phyloP scores from a whole-genome alignment of 2,888 invertebrate genomes.

The Mimachlamys varia region DNA sequence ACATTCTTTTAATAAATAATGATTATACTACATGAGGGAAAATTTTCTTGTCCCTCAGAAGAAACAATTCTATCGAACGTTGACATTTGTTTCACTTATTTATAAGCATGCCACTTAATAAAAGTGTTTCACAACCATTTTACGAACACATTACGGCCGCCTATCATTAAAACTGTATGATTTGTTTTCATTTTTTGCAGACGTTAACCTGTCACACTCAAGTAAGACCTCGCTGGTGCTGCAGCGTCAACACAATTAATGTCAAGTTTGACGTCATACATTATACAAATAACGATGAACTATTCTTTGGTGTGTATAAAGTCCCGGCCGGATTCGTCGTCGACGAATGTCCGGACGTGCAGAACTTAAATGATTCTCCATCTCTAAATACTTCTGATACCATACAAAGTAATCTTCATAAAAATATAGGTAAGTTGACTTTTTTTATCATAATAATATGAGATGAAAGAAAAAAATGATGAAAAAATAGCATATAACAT shows the following conservation, averaged over 20 bases:
- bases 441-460: not conserved
- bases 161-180: not conserved
- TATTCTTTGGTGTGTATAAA: not conserved
- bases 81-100: too few relatives aligned
- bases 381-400: not conserved
- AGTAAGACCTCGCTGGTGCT: constrained; percentile 21
- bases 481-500: not conserved
- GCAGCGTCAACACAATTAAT: constrained; percentile 10
- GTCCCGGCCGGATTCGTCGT: constrained; percentile 22
- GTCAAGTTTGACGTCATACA: constrained; percentile 6
- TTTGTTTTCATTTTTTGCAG: not conserved
- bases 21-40: too few relatives aligned
- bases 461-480: not conserved
- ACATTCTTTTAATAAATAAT: too few relatives aligned
- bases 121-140: not conserved
- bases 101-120: too few relatives aligned
- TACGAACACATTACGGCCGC: not conserved
- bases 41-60: too few relatives aligned
- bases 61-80: too few relatives aligned
- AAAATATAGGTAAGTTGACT: not conserved
- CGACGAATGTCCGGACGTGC: not conserved
- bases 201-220: not conserved
- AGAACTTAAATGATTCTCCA: not conserved
- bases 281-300: not conserved
- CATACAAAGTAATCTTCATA: not conserved